Base-by-base conservation (phyloP, 1,140 invertebrate species). In the Polyergus mexicanus region DNA sequence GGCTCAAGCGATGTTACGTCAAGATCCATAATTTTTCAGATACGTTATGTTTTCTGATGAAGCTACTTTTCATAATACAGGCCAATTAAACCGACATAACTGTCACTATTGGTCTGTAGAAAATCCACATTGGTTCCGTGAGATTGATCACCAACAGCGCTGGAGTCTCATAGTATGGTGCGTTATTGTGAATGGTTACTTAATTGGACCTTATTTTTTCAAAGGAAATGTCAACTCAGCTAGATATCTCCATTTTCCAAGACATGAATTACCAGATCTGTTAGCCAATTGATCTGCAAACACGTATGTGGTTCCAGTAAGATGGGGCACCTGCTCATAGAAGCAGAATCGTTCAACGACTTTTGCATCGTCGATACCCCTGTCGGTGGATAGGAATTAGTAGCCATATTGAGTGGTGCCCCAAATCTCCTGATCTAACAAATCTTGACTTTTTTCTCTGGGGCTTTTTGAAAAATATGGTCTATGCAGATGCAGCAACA, bases 381-480 rank as follows among this genome's bases (percentile, higher is more conserved):
- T 25, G 68, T n/a, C 25, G 60, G 28, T 91, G 85, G 86, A 92
- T 90, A 80, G 89, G 87, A 22, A 66, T 89, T 25, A 80, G 76
- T 25, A 16, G 58, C 8, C 58, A 60, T 22, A 51, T 87, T 66
- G 19, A 19, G 38, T 28, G 0, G 25, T 91, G 88, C 85, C 84
- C 91, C 41, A 54, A 86, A 54, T 92, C 92, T n/a, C 88, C 84
- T n/a, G 92, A 92, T 85, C 68, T 90, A 22, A 89, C 84, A 54
- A 41, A 83, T 41, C 75, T 5, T 47, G 60, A 85, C 81, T 88
- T 86, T 83, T 88, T 92, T 86, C 25, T 62, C 86, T 87, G 62
- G 92, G 77, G 71, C 38, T 69, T 28, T 44, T n/a, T 86, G 11
- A 86, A 86, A 69, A 56, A 71, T 32, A 41, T 38, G 32, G 28